Base-by-base conservation (phyloP, 2,888 invertebrate species). In the Cheilosia grossa region DNA sequence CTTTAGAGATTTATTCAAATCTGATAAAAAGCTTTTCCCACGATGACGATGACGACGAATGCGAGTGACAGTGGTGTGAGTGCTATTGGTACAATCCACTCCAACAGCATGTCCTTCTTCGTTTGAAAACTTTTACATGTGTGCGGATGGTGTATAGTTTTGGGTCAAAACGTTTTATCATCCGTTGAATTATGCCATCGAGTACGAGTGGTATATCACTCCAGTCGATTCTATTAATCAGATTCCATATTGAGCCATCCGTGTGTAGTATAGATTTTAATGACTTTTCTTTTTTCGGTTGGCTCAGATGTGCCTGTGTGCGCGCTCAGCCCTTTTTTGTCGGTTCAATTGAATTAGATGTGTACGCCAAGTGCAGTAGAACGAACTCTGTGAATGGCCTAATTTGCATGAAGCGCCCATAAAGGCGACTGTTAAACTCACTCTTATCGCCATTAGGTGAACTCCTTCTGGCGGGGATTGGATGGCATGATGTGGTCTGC, bases 1-100 rank as follows among this genome's bases (percentile, higher is more conserved):
- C 61, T 75, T 75, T 72, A 21, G 75, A 67, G 85, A 80, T 85
- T 85, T 85, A 85, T 85, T 80, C 72, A 85, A 85, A 81, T 85
- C 81, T 80, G 77, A 80, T 85, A 80, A 77, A 85, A 85, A 63
- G 75, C 80, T 72, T 64, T 67, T 66, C 64, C 80, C 70, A 64
- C 64, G 42, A 77, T 49, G 78, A 58, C 51, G 51, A 73, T 3
- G 17, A 30, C 66, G 27, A 75, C 67, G 77, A 78, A 66, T 80
- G 74, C 53, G 54, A 75, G 42, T 70, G 70, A 80, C 80, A 80
- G 44, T 67, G 47, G 73, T 49, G 42, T 19, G 63, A 61, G 72
- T 27, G 42, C 37, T 37, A 37, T 37, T 13, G 63, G 40, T 21
- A 66, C 40, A 66, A 66, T 78, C 72, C 70, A 82, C 24, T 54